These are phyloP conservation scores for Melanaphis sacchari DNA, from an alignment of 1,140 invertebrate genomes.

Conservation along the genomic window DNA sequence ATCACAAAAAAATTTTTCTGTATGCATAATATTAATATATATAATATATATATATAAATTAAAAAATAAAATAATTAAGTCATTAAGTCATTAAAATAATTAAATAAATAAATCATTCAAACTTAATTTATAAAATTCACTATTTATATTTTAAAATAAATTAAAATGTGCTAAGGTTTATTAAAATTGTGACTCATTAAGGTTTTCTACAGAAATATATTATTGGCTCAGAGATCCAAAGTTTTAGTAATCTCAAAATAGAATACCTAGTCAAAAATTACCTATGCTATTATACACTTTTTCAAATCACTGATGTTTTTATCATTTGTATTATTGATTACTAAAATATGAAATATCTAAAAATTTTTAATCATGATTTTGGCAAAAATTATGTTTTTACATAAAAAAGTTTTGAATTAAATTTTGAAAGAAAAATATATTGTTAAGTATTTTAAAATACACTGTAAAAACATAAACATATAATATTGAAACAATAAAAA, in stretches of 20 bases:
- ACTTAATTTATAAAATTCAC: neutral
- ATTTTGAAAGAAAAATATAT: neutral
- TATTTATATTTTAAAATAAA: constrained; percentile 6
- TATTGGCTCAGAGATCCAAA: constrained; percentile 4
- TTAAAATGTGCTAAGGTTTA: neutral
- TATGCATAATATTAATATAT: too few relatives aligned
- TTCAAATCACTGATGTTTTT: neutral
- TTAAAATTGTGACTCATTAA: constrained; percentile 31
- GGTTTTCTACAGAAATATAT: neutral
- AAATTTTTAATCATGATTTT: neutral
- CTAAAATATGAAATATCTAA: neutral
- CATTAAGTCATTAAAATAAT: too few relatives aligned
- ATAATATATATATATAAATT: too few relatives aligned
- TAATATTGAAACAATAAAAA: neutral
- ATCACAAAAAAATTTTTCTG: neutral
- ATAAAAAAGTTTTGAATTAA: neutral
- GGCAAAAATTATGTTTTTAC: neutral
- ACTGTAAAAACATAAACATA: neutral
- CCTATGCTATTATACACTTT: neutral
- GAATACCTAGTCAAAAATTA: neutral
- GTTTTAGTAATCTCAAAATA: neutral
- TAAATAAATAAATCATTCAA: neutral
- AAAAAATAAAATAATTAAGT: neutral
- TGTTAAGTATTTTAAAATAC: neutral
- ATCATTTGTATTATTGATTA: neutral